Base-by-base conservation (phyloP, 2,113 vertebrate species). In the Lasiurus cinereus region DNA sequence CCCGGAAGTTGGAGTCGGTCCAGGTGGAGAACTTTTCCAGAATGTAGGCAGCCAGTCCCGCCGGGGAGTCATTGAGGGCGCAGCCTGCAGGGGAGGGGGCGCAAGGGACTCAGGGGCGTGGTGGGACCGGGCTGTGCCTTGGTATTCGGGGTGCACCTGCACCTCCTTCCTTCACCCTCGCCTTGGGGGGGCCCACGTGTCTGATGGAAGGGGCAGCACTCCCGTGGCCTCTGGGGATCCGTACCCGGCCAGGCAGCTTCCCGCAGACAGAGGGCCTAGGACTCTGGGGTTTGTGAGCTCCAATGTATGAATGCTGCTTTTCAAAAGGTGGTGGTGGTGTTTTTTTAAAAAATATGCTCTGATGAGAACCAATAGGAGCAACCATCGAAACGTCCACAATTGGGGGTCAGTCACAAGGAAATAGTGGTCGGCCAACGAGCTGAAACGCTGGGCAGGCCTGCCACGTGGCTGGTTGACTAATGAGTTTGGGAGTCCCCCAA, bases 1-100 rank as follows among this genome's bases (percentile, higher is more conserved):
- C 59, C 14, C 1, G 92, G 96, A 98, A 98, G 74, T 98, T 97
- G 0, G 56, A 0, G 43, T 98, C 97, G 48, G 98, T 98, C 98
- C 98, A 98, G 0, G 97, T 98, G 8, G 98, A 98, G 94, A 98
- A 99, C 89, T 98, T 99, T 96, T 98, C 98, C 70, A 99, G 85
- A 76, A 99, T 98, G 52, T 99, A 98, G 2, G 98, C 97, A 5
- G 98, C 98, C 96, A 99, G 95, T 7, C 98, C 98, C n/a, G 97
- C 97, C 0, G 98, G 98, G 48, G 98, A 99, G 94, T 98, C 98
- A 36, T 98, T 98, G 92, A 99, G 96, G 16, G 96, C 98, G 52
- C 98, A 99, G 76, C 98, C 98, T 99, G 12, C 69, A 62, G 43
- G 67, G 59, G 92, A 2, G 22, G 92, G 29, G 67, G 59, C 14